Evolutionary conservation across 2,888 invertebrate genomes (phyloP), one percentile per base, ranked within the genome.

Genomic region (Phaonia tiefii): DNA sequence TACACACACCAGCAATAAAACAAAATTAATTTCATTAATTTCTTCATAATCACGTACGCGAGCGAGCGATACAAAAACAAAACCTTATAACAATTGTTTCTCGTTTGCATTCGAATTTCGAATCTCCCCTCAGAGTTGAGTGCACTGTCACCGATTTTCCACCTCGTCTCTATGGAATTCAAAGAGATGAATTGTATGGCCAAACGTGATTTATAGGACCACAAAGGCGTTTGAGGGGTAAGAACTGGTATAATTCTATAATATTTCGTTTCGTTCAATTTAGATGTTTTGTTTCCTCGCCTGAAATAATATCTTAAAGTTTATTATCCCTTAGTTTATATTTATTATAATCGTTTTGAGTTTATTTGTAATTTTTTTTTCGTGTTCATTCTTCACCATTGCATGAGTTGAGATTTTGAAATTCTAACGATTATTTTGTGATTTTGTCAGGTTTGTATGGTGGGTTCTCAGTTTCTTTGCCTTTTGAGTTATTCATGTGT

Each of bases 41-140:
- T 80, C 80, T 78, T 66, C 75, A 83, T 78, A 78, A 82, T 82
- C 83, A 83, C 83, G 83, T 83, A 78, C 82, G 54, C 58, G 8
- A 56, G n/a, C n/a, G n/a, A n/a, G n/a, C n/a, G n/a, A n/a, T n/a
- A n/a, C n/a, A n/a, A n/a, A n/a, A n/a, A n/a, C n/a, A n/a, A 31
- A 31, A 42, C 63, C 39, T 63, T 42, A 39, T 51, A 81, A 72
- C 78, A 73, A 75, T 78, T 77, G 70, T 71, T 71, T 60, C 37
- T 31, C 31, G 49, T 72, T 31, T 46, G 4, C 37, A 13, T 26
- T 25, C 26, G n/a, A n/a, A n/a, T n/a, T n/a, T n/a, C n/a, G n/a
- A n/a, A n/a, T n/a, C 13, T 56, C 5, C 37, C 8, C 8, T 1
- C 7, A 51, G 10, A 67, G 67, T 69, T 69, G 71, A 72, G 42